Base-by-base conservation (phyloP, 37 sponge, comb jelly and placozoan genomes). In the Beroe ovata region DNA sequence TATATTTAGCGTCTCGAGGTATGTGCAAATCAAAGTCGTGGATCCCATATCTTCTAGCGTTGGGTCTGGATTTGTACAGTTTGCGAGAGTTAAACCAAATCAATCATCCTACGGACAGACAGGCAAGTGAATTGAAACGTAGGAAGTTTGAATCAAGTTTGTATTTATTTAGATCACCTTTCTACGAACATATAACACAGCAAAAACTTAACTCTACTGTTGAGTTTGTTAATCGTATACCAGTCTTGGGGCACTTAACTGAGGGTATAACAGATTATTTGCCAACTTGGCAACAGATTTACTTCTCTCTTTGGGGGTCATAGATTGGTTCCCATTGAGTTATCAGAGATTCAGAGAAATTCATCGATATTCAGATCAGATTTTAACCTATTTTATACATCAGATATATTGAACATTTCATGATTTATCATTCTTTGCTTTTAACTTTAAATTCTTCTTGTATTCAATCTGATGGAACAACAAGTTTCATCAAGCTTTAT, bases 201-300 rank as follows among this genome's bases (percentile, higher is more conserved):
- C 54, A 77, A 19, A 77, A 54, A 41, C 84, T 77, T 0, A 42
- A 25, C 4, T 21, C 54, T 25, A n/a, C 33, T 41, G 22, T 77
- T 16, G 84, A 42, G 6, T 42, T 21, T 23, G 54, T 77, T 29
- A 77, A 29, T 42, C 21, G 26, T 28, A 42, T 77, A 21, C 84
- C 84, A 20, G 21, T 77, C 23, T 8, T 77, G 16, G 84, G 84
- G n/a, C 84, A 32, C 1, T 25, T 77, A 2, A 77, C 84, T 38
- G 84, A 77, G 4, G 84, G 84, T 29, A n/a, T 77, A 21, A 25
- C 54, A 0, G 84, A 77, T n/a, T 77, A 77, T 77, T 23, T 77
- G 33, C 84, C 84, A 41, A 35, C 18, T 4, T 77, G 84, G 84
- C 42, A 42, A 20, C 39, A 42, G 26, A n/a, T 77, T 3, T 77